Percentiles rank a stretch among this genome's conserved stretches.
Evolutionary conservation across 1,140 invertebrate species (phyloP).

Genomic region (Pseudobourletiella spinata): DNA sequence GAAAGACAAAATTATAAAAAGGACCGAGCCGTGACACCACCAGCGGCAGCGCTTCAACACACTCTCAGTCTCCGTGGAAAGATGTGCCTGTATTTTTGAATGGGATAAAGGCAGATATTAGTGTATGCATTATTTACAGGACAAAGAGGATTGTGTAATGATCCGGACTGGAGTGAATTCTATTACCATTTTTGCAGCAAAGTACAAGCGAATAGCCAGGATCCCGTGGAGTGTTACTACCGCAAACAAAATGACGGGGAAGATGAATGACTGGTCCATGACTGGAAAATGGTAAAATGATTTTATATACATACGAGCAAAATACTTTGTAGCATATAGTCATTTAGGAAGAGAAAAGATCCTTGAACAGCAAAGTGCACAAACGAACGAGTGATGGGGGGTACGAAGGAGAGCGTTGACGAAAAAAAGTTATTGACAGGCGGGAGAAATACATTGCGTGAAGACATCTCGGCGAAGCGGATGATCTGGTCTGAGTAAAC

Average conservation of each 20-base stretch:
- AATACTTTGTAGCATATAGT: background rate
- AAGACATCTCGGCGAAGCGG: background rate
- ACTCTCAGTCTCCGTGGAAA: background rate
- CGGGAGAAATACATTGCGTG: background rate
- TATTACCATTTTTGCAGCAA: background rate
- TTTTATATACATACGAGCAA: background rate
- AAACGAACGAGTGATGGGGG: background rate
- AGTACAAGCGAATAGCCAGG: background rate
- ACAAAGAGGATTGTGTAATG: background rate
- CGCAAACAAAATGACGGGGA: background rate
- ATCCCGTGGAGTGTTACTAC: background rate
- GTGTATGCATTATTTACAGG: background rate
- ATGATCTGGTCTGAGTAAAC: conserved; percentile 6
- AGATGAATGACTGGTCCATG: background rate
- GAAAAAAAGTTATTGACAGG: background rate
- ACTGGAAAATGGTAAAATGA: background rate
- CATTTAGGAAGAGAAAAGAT: background rate
- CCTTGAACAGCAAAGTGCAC: background rate
- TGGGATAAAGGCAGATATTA: background rate
- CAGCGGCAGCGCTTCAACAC: background rate
- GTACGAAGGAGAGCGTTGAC: background rate
- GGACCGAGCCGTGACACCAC: background rate
- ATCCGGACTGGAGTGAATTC: background rate
- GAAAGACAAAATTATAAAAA: background rate
- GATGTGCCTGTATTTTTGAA: background rate